Conservation (phyloP, 2,113 vertebrate species). For the Cavia porcellus region DNA sequence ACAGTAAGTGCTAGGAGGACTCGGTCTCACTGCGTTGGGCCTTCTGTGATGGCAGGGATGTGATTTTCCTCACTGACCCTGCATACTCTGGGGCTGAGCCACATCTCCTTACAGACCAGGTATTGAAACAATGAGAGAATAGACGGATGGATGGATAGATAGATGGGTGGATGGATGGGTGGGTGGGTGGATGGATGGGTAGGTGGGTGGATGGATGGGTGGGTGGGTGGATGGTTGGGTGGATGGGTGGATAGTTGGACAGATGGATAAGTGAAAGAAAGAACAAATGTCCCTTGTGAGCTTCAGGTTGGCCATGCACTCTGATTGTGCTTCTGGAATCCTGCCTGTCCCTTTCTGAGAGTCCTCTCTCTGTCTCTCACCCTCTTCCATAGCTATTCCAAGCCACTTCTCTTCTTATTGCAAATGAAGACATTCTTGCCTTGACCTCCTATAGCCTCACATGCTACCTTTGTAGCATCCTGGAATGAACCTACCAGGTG, state of each 20-base stretch:
- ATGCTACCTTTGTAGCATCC: neutral
- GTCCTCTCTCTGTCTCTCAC: neutral
- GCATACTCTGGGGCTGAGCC: too few species aligned
- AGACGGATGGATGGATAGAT: neutral
- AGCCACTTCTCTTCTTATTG: neutral
- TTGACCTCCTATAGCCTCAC: neutral
- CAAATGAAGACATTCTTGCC: neutral
- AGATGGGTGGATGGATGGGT: neutral
- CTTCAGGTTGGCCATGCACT: accelerated
- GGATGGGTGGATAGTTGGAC: neutral
- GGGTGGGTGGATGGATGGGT: too few species aligned
- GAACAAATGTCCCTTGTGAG: accelerated
- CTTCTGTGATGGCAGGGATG: accelerated
- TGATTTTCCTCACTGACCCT: neutral
- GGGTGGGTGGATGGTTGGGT: too few species aligned
- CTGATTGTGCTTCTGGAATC: neutral
- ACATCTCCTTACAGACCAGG: neutral
- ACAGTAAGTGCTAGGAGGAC: neutral
- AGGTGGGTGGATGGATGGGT: too few species aligned
- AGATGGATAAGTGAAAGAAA: neutral
- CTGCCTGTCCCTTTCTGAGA: neutral
- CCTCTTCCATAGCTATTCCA: too few species aligned
- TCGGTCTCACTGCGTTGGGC: accelerated
- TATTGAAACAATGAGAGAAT: neutral
- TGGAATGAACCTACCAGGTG: accelerated